Percentiles rank a stretch among this genome's conserved stretches.
phyloP scores from a whole-genome alignment of 2,888 invertebrate species.

The Drosophila subquinaria region DNA sequence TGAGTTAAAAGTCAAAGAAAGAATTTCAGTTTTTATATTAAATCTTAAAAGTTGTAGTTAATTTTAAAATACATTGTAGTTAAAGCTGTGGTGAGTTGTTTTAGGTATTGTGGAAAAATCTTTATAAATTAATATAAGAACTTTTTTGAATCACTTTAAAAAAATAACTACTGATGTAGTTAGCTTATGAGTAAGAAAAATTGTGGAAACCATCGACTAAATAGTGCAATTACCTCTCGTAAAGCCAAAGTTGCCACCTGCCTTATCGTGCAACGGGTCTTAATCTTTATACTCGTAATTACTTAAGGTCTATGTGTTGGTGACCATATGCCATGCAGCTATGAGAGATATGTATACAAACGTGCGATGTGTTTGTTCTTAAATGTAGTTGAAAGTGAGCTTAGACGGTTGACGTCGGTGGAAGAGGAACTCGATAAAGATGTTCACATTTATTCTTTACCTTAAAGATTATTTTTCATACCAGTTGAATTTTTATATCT shows the following conservation, averaged over 20 bases:
- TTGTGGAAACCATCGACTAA: background rate
- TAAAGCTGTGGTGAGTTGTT: background rate
- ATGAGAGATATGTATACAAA: background rate
- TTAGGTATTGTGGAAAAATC: background rate
- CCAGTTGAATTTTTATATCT: background rate
- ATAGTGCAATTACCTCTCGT: background rate
- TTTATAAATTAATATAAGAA: too few relatives aligned
- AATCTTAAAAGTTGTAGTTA: background rate
- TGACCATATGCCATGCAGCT: slow-evolving; percentile 4
- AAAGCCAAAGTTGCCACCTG: slow-evolving; percentile 2
- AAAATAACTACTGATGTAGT: background rate
- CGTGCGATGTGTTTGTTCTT: background rate
- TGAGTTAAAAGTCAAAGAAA: background rate
- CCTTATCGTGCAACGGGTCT: slow-evolving; percentile 13
- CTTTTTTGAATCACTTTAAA: background rate
- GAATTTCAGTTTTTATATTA: background rate
- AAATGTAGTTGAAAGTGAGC: background rate
- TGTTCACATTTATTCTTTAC: background rate
- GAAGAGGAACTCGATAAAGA: background rate
- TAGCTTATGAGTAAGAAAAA: slow-evolving; percentile 1
- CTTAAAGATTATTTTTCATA: background rate
- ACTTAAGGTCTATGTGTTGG: slow-evolving; percentile 2
- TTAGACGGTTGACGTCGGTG: background rate
- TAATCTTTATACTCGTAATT: slow-evolving; percentile 30
- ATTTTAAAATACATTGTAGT: background rate